Percentiles rank a stretch among this genome's conserved stretches.
These are phyloP conservation scores for Aethina tumida DNA, from an alignment of 1,140 invertebrate species.

Conservation along the genomic window DNA sequence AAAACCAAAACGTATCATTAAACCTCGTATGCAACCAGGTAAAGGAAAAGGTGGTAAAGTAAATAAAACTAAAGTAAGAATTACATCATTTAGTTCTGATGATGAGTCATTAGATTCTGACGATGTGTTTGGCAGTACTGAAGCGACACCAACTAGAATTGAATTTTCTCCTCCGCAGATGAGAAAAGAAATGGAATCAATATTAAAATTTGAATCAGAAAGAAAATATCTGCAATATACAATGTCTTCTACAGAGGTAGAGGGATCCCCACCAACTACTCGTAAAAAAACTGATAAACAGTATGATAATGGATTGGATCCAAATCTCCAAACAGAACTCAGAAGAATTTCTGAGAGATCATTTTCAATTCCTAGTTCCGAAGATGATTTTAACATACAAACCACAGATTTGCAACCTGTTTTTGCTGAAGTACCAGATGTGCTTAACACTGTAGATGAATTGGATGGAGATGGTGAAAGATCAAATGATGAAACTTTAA, in stretches of 20 bases:
- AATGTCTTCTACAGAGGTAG: conserved; percentile 62
- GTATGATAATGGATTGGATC: conserved; percentile 48
- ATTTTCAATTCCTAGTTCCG: conserved; percentile 58
- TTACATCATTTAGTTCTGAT: conserved; percentile 60
- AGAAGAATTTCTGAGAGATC: conserved; percentile 56
- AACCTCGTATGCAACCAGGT: conserved; percentile 44
- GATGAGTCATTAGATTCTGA: conserved; percentile 61
- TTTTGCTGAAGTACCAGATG: conserved; percentile 26
- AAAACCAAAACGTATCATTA: conserved; percentile 43
- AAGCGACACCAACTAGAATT: conserved; percentile 53
- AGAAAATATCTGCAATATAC: conserved; percentile 57
- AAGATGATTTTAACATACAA: conserved; percentile 46
- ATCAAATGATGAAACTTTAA: conserved; percentile 34
- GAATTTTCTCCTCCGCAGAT: conserved; percentile 61
- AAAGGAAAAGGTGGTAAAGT: conserved; percentile 40
- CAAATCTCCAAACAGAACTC: conserved; percentile 47
- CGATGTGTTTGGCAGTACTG: conserved; percentile 59
- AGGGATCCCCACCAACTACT: conserved; percentile 57
- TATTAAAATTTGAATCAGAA: conserved; percentile 55
- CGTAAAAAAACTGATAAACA: conserved; percentile 45
- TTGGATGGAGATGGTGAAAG: conserved; percentile 28
- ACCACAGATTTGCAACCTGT: conserved; percentile 29
- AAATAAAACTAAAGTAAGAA: conserved; percentile 52
- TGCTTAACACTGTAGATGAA: conserved; percentile 27
- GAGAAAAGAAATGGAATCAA: conserved; percentile 58